Evolutionary conservation across 2,113 vertebrate genomes (phyloP).

Genomic region (Rissa tridactyla): DNA sequence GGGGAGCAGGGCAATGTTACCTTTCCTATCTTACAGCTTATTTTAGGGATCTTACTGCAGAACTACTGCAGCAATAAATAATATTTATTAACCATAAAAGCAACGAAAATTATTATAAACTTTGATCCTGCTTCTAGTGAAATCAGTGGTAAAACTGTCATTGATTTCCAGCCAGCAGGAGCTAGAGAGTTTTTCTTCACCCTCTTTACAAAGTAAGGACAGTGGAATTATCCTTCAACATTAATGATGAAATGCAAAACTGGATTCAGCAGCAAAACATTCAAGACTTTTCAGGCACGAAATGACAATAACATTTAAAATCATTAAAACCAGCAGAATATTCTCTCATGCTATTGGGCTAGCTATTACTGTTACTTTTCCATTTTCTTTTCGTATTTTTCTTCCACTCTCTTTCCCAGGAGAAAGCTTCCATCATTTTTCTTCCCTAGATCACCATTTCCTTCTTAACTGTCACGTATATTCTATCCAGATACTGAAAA

Average conservation of each 20-base stretch:
- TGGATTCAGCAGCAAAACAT: background rate
- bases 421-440: background rate
- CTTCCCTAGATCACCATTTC: background rate
- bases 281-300: background rate
- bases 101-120: slow-evolving; percentile 12
- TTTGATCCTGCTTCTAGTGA: slow-evolving; percentile 17
- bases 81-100: slow-evolving; percentile 27
- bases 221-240: background rate
- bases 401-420: background rate
- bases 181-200: background rate
- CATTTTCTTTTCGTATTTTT: background rate
- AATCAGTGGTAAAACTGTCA: background rate
- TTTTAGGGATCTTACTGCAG: background rate
- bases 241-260: background rate
- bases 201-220: background rate
- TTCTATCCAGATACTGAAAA: background rate
- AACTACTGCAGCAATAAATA: background rate
- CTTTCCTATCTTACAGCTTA: background rate
- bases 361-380: background rate
- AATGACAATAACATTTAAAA: background rate
- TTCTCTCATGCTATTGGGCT: background rate
- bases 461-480: background rate
- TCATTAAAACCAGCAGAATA: background rate
- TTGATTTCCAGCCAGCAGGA: slow-evolving; percentile 25
- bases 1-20: background rate